These are phyloP conservation scores for Apantesis nais DNA, from an alignment of 2,888 invertebrate species.

Conservation along the genomic window DNA sequence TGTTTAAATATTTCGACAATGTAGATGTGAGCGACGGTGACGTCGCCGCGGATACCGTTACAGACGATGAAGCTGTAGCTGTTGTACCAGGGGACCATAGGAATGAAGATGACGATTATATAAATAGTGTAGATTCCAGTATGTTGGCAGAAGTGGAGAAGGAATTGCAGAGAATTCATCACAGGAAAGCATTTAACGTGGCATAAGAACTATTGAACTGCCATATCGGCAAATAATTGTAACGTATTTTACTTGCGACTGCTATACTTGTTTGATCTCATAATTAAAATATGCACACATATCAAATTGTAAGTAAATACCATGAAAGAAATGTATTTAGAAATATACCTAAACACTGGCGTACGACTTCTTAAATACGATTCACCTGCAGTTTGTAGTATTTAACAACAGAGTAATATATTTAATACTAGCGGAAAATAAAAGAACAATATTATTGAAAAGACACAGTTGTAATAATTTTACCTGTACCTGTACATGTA, in stretches of 20 bases:
- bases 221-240: neutral
- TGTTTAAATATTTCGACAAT: conserved; percentile 52
- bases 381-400: neutral
- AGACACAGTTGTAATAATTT: neutral
- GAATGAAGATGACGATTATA: conserved; percentile 41
- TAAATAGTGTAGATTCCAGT: conserved; percentile 55
- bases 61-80: conserved; percentile 50
- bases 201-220: conserved; percentile 31
- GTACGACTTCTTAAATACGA: neutral
- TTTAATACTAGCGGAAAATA: neutral
- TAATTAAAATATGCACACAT: conserved; percentile 9
- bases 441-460: neutral
- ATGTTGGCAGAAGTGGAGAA: conserved; percentile 66
- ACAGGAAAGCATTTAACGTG: conserved; percentile 55
- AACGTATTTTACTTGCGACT: neutral
- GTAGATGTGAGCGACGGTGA: conserved; percentile 30
- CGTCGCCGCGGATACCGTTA: conserved; percentile 48
- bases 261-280: conserved; percentile 15
- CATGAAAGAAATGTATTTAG: too few relatives aligned
- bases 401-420: too few relatives aligned
- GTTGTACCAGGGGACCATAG: conserved; percentile 56
- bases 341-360: neutral
- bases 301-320: too few relatives aligned
- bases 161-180: conserved; percentile 70
- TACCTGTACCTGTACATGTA: neutral